phyloP scores from a whole-genome alignment of 2,113 vertebrate genomes.

The Colius striatus region DNA sequence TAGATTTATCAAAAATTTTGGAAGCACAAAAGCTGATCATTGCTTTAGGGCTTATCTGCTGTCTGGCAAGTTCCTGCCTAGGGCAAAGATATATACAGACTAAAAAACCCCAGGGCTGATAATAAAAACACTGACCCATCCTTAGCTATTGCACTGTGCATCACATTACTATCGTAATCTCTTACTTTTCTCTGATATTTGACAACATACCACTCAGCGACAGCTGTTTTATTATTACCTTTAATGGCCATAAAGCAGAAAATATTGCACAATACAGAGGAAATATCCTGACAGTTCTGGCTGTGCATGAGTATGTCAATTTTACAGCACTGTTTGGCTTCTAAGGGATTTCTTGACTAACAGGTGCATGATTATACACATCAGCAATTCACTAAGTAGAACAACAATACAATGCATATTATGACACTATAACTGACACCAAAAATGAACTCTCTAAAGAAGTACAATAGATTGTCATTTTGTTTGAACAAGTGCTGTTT shows the following conservation, averaged over 20 bases:
- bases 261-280: slow-evolving; percentile 65
- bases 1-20: neutral
- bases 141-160: neutral
- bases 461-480: slow-evolving; percentile 21
- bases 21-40: neutral
- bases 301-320: slow-evolving; percentile 39
- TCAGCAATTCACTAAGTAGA: slow-evolving; percentile 59
- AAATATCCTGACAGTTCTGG: slow-evolving; percentile 43
- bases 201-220: slow-evolving; percentile 16
- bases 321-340: slow-evolving; percentile 46
- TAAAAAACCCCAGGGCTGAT: neutral
- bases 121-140: slow-evolving; percentile 33
- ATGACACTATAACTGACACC: slow-evolving; percentile 39
- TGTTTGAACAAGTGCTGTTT: slow-evolving; percentile 35
- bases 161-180: slow-evolving; percentile 2
- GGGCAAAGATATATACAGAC: neutral
- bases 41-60: neutral
- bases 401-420: slow-evolving; percentile 30
- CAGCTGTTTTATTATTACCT: slow-evolving; percentile 74
- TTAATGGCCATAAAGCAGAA: slow-evolving; percentile 69
- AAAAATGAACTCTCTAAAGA: slow-evolving; percentile 66
- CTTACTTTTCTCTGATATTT: slow-evolving; percentile 46
- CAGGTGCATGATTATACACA: slow-evolving; percentile 69
- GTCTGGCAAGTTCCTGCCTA: neutral
- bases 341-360: slow-evolving; percentile 70